Base-by-base conservation (phyloP, 2,797 vertebrate species). In the Onychomys leucogaster region DNA sequence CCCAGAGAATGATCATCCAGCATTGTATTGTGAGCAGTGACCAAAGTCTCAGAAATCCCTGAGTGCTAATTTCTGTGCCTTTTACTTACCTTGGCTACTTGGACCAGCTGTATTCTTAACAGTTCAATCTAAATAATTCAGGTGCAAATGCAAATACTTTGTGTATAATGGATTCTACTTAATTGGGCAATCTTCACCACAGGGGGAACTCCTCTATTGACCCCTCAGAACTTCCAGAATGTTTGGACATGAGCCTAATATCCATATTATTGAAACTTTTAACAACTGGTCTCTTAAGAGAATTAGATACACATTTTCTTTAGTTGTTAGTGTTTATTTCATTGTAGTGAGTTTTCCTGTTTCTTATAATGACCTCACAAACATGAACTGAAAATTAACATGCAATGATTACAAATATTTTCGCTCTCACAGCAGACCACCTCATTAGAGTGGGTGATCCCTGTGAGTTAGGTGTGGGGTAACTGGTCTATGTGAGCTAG, bases 131-230 rank as follows among this genome's bases (percentile, higher is more conserved):
- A 96, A 97, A 88, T 94, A 86, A 46, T 73, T 97, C 7, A 17
- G 34, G 27, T 75, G 34, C 41, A 83, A 92, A 77, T 46, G 12
- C 69, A 89, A 94, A 96, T 55, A 78, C 88, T 94, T 94, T 95
- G 65, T 91, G 90, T 95, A 67, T 93, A 94, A 85, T 90, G 77
- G 94, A 94, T 96, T 87, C 25, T 93, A 78, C 84, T 85, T 95
- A 89, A 93, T 75, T 90, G 76, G 81, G 49, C 77, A 93, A 34
- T 61, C 46, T 61, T 43, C 75, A 43, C 91, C 29, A 2, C n/a
- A 83, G 83, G 85, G 71, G 25, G 41, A 91, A 94, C 81, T 82
- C 75, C 49, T 59, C 49, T 91, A 77, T 49, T 90, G 95, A 91
- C 91, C n/a, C 91, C 95, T 95, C 57, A 89, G 83, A 92, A 96